Percentiles rank a stretch among this genome's conserved stretches.
Conservation (phyloP, 2,797 vertebrate genomes). For the Girardinus metallicus region DNA sequence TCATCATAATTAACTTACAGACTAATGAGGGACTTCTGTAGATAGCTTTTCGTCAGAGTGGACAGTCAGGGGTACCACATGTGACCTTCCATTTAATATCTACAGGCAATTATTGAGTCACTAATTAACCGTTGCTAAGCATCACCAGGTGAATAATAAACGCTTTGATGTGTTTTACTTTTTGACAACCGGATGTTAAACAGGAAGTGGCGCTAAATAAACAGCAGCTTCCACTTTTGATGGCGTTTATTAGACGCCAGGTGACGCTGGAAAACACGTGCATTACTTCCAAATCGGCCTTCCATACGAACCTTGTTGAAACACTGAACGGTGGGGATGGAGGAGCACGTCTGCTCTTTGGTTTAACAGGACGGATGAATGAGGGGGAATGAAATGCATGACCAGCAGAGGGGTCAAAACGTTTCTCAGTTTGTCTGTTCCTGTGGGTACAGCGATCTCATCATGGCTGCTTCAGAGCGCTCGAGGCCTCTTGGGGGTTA, state of each 20-base stretch:
- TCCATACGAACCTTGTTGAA: slow-evolving; percentile 42
- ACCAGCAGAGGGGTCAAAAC: slow-evolving; percentile 30
- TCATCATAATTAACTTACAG: background rate
- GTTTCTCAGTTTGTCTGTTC: slow-evolving; percentile 57
- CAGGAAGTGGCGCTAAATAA: background rate
- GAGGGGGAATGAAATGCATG: slow-evolving; percentile 31
- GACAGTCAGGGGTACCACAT: too few species aligned
- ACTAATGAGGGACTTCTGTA: background rate
- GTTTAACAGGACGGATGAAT: slow-evolving; percentile 46
- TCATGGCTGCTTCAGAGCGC: slow-evolving; percentile 65
- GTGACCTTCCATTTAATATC: too few species aligned
- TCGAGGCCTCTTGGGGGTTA: slow-evolving; percentile 91
- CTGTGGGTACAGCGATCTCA: slow-evolving; percentile 10
- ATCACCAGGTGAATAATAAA: background rate
- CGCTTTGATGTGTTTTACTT: background rate
- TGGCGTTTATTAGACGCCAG: background rate
- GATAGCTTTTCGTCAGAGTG: too few species aligned
- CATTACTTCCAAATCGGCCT: background rate
- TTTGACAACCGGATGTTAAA: background rate
- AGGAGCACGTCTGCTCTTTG: slow-evolving; percentile 46
- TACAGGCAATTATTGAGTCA: background rate
- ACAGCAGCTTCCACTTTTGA: background rate
- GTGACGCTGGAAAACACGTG: background rate
- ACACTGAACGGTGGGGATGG: slow-evolving; percentile 41
- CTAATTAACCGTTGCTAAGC: background rate